Evolutionary conservation across 2,113 vertebrate species (phyloP), one percentile per base, ranked within the genome.

Genomic region (Esox niger): DNA sequence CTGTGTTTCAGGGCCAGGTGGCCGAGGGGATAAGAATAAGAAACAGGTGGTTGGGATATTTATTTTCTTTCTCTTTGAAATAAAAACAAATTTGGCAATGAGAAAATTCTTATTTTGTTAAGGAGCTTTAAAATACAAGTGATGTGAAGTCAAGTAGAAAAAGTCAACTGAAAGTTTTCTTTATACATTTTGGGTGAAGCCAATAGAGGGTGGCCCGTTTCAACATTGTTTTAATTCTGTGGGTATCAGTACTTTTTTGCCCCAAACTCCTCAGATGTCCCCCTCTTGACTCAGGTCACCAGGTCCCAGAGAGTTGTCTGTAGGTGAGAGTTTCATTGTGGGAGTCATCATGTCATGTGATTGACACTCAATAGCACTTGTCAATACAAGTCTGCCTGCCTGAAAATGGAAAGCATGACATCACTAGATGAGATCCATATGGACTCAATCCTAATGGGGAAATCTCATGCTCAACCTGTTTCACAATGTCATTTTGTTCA

Each of bases 21-120:
- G 78, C 78, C 64, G 57, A 33, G 66, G 58, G 68, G n/a, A n/a
- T n/a, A 54, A 38, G 58, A 25, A 26, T 17, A 46, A 63, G 61
- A 2, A 56, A 33, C 47, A 15, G n/a, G 25, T 54, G 4, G 35
- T 57, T 33, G 68, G n/a, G n/a, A n/a, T n/a, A n/a, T n/a, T n/a
- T n/a, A n/a, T n/a, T n/a, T n/a, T n/a, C n/a, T n/a, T n/a, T n/a
- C n/a, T n/a, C n/a, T n/a, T n/a, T n/a, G n/a, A n/a, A n/a, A n/a
- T n/a, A n/a, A n/a, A n/a, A n/a, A n/a, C n/a, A n/a, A n/a, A n/a
- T n/a, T n/a, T n/a, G n/a, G n/a, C n/a, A n/a, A n/a, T 43, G 38
- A 3, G 10, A 9, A 38, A 15, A 38, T 9, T 13, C 2, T 38
- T 38, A 4, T n/a, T n/a, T n/a, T n/a, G n/a, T n/a, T 38, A 38